Conservation (phyloP, 2,888 invertebrate species). For the Cynaeus angustus region DNA sequence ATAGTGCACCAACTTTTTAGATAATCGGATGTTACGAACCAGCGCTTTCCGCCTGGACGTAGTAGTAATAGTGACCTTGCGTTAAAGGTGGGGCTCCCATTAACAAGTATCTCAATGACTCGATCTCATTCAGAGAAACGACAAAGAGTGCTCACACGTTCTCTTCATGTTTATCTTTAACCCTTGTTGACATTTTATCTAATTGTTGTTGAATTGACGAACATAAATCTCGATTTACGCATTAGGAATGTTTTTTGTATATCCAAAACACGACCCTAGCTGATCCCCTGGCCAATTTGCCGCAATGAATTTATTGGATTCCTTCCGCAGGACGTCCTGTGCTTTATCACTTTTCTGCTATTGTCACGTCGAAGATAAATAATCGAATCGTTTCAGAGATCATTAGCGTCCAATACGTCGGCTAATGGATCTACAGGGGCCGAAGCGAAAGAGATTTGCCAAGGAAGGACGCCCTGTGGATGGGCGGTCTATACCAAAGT, state of each 20-base stretch:
- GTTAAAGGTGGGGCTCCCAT: slow-evolving; percentile 46
- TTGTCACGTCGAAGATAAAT: slow-evolving; percentile 14
- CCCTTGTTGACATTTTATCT: slow-evolving; percentile 45
- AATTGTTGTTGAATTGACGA: slow-evolving; percentile 33
- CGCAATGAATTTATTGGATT: slow-evolving; percentile 23
- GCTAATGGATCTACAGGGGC: too few relatives aligned
- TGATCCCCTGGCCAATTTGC: slow-evolving; percentile 15
- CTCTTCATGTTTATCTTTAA: slow-evolving; percentile 25
- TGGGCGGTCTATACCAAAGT: slow-evolving; percentile 76
- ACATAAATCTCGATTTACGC: slow-evolving; percentile 38
- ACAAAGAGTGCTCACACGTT: slow-evolving; percentile 11
- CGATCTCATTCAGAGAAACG: slow-evolving; percentile 30
- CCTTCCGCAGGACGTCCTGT: slow-evolving; percentile 22
- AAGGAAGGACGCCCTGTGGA: slow-evolving; percentile 73
- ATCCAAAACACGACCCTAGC: background rate
- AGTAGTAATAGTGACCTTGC: slow-evolving; percentile 52
- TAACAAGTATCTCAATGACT: slow-evolving; percentile 35
- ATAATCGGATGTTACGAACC: slow-evolving; percentile 1
- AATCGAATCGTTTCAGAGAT: slow-evolving; percentile 40
- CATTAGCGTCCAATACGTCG: slow-evolving; percentile 41
- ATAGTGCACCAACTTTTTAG: background rate
- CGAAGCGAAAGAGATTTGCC: slow-evolving; percentile 48
- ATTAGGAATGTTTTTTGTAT: slow-evolving; percentile 6
- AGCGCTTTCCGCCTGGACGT: slow-evolving; percentile 29
- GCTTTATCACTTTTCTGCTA: slow-evolving; percentile 5